Conservation (phyloP, 2,113 vertebrate genomes). For the Vireo altiloquus region DNA sequence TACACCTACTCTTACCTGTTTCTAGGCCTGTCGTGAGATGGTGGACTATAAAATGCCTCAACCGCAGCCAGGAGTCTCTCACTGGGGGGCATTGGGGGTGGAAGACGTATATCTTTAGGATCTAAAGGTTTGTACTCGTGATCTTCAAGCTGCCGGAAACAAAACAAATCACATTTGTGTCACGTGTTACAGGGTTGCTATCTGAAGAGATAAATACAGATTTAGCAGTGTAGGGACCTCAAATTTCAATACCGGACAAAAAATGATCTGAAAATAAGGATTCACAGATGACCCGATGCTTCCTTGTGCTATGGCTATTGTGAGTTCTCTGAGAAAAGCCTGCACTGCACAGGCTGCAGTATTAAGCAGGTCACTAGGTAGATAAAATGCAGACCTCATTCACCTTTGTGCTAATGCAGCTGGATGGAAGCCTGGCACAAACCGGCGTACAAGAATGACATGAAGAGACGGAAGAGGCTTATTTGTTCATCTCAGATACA, state of each 20-base stretch:
- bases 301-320: rapidly evolving
- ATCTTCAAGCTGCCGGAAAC: conserved; percentile 86
- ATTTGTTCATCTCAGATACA: neutral
- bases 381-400: neutral
- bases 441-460: neutral
- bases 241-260: neutral
- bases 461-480: neutral
- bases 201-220: neutral
- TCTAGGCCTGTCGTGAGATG: conserved; percentile 93
- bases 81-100: conserved; percentile 97
- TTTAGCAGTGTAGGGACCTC: neutral
- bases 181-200: neutral
- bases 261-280: neutral
- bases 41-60: conserved; percentile 97
- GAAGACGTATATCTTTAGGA: conserved; percentile 95
- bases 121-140: conserved; percentile 95
- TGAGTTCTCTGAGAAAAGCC: neutral
- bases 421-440: neutral
- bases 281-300: neutral
- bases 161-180: neutral
- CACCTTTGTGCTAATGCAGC: neutral
- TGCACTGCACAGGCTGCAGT: neutral
- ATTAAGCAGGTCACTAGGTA: neutral
- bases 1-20: conserved; percentile 84
- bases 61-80: conserved; percentile 93